Evolutionary conservation across 1,140 invertebrate species (phyloP), one percentile per base, ranked within the genome.

Genomic region (Drosophila sucinea): DNA sequence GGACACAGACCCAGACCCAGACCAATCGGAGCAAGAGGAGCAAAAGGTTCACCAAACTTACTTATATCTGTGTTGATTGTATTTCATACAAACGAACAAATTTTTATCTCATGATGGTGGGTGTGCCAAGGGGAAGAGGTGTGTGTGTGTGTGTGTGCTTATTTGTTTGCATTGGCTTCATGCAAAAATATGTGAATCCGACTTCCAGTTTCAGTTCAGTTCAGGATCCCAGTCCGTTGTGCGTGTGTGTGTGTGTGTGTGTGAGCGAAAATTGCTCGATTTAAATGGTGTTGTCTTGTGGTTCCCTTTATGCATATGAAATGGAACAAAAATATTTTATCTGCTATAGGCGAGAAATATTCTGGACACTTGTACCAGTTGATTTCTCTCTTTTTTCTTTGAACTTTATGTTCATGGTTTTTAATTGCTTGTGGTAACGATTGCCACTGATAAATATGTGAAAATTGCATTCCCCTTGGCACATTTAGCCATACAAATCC

Each of bases 51-150:
- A 27, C 25, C 23, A 51, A 38, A 51, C 44, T 51, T 51, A 51
- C 44, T 40, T 54, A 55, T 44, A 51, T 71, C 10, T 77, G 73
- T 69, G 64, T 60, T 73, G 66, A 76, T 72, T 70, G 66, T 67
- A 85, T 72, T 81, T 72, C 44, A 81, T 60, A 63, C 44, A 63
- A 41, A 67, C 66, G 60, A 57, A 74, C 41, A 41, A 63, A 30
- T 62, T 75, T 76, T 70, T 77, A 41, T 35, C 56, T 51, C 10
- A 27, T 10, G 44, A 27, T 51, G 23, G 44, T n/a, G 40, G 40
- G n/a, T n/a, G 2, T 10, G 10, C 2, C 1, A 7, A 8, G 35
- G 41, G 11, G 4, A 23, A 23, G 23, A 6, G 44, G 44, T 27
- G 3, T 1, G 1, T 8, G 23, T 27, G 10, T 38, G 25, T 27